Base-by-base conservation (phyloP, 2,888 invertebrate species). In the Amiota mariae region DNA sequence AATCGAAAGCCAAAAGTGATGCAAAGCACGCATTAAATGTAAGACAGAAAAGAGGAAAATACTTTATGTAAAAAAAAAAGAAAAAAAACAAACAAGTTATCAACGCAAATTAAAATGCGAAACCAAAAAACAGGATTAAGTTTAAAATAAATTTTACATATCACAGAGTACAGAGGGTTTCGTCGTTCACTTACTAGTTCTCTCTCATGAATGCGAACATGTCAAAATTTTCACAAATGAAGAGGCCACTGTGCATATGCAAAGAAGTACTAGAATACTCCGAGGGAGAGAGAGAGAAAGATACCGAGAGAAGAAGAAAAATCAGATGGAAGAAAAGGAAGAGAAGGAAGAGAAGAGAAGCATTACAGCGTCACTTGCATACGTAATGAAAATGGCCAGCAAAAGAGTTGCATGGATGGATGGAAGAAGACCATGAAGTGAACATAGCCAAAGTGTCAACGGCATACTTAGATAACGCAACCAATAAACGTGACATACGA, bases 381-480 rank as follows among this genome's bases (percentile, higher is more conserved):
- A 85, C 79, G 73, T 78, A 83, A 83, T 82, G 82, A 78, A 72
- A 77, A 15, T 54, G 54, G 54, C 15, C 54, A 54, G 54, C 54
- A 9, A 9, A 1, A 54, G n/a, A 54, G 54, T 10, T 13, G 15
- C 6, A 54, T 15, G 15, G 54, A 15, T 54, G 15, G 54, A 54
- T n/a, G 15, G 15, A 13, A 54, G 54, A 54, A 54, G 15, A 18
- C 11, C 9, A 18, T 18, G 59, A 8, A 59, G 4, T 15, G 59
- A 4, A 59, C n/a, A 20, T 11, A 59, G 15, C 13, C n/a, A 57
- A 18, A 57, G 59, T 59, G 59, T 59, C 8, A 59, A 36, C 36
- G 36, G 36, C 8, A 6, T 36, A 36, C 36, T 36, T 36, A 36
- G 36, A 36, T 36, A 36, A 36, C 36, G 36, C 36, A 36, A 36